Evolutionary conservation across 2,888 invertebrate species (phyloP), one percentile per base, ranked within the genome.

Genomic region (Sceliomorpha sp.): DNA sequence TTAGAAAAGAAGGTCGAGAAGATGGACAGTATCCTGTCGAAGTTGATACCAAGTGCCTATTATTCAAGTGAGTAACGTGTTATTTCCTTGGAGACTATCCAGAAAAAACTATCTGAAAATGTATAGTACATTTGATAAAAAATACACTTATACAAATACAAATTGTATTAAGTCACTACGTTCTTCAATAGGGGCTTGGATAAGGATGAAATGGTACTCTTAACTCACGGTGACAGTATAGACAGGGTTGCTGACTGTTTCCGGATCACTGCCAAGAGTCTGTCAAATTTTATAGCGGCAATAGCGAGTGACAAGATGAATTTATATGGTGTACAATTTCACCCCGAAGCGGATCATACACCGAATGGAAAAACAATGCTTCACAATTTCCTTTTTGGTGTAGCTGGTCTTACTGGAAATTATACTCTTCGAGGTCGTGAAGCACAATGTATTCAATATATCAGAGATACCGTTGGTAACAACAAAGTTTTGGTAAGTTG

Each of bases 211-310:
- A 91, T 93, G 74, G 99, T 99, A 44, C 90, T 99, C 37, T 90
- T 99, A 73, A 99, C 99, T 0, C 99, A 99, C 89, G 99, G 99
- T 14, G 99, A 99, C 90, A 96, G 97, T 85, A 94, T 99, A 69
- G 95, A 96, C 80, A 94, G 94, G 83, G 92, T 98, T 15, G 98
- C 98, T 20, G 95, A 97, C 40, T 92, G 93, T 73, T 96, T 99
- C 89, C 93, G 94, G 82, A 91, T 95, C 12, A 94, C 96, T 56
- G 98, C 97, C 29, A 93, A 93, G 86, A 63, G 62, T 14, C 96
- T 96, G 34, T 93, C 93, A 81, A 93, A 94, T 75, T 92, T 96
- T 85, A 92, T 96, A 75, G 94, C 96, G 7, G 98, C 95, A 56
- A 95, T 99, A 81, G 95, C 95, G 81, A 96, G 96, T 90, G 98